Base-by-base conservation (phyloP, 2,113 vertebrate species). In the Peromyscus leucopus region DNA sequence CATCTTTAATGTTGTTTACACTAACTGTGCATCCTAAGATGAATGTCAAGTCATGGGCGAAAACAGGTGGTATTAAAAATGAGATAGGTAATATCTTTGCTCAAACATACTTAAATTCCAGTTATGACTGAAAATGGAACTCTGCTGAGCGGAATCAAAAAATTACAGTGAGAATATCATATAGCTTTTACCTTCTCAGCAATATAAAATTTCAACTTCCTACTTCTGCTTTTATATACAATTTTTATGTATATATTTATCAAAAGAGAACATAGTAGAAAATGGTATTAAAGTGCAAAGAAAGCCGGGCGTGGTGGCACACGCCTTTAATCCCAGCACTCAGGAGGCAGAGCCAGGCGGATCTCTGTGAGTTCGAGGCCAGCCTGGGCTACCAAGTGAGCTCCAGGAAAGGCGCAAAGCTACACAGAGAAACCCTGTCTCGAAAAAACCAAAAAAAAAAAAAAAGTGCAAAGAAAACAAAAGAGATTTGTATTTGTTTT, bases 181-280 rank as follows among this genome's bases (percentile, higher is more conserved):
- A 85, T 11, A 72, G 55, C 51, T 92, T 97, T 96, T 97, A n/a
- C 90, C 6, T 91, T 89, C 93, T 96, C 51, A 90, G 79, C 94
- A 63, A 0, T 79, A 91, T 75, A 16, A 96, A 97, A 93, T 86
- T 10, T 28, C 89, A 90, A 84, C 28, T 80, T 96, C 28, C n/a
- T 74, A 84, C 55, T 93, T 3, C 69, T 94, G 86, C 67, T 90
- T 84, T 28, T 74, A 88, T 42, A 82, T 93, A 80, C 19, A 95
- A 28, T 84, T 78, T 95, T 63, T 92, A 93, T 17, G 96, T 92
- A 95, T 24, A 11, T 96, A 88, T 71, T 96, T 95, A 75, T 93
- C 63, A 36, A 75, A 75, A 91, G 0, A n/a, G 10, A 63, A 36
- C 22, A 92, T 78, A 36, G 39, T 4, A 19, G 10, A 90, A 36